Percentiles rank a stretch among this genome's conserved stretches.
phyloP scores from a whole-genome alignment of 2,113 vertebrate species.

The Boulengeromyrus knoepffleri region DNA sequence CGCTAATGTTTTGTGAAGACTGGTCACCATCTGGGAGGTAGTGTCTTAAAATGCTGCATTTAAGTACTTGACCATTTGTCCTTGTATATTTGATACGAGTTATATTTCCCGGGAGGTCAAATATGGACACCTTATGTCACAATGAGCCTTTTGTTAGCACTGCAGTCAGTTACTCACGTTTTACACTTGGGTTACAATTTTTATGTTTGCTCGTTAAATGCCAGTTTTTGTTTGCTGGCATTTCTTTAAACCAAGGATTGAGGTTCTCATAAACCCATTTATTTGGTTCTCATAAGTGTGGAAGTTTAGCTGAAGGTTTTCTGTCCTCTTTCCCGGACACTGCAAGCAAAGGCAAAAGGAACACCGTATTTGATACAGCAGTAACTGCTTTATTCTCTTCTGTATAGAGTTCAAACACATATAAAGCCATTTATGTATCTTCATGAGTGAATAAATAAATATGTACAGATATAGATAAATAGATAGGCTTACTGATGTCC shows the following conservation, averaged over 20 bases:
- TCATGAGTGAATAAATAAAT: conserved; percentile 12
- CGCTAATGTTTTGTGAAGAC: neutral
- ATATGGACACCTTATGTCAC: neutral
- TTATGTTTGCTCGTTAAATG: neutral
- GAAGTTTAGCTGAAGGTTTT: neutral
- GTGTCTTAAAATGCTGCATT: neutral
- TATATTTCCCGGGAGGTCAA: neutral
- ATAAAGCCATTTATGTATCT: conserved; percentile 10
- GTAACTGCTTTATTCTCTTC: conserved; percentile 11
- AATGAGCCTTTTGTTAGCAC: neutral
- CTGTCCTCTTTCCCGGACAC: neutral
- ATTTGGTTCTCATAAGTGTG: neutral
- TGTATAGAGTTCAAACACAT: conserved; percentile 5
- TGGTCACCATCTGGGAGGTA: neutral
- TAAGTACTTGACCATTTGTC: neutral
- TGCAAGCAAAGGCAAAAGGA: neutral
- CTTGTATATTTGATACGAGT: neutral
- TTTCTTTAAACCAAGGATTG: neutral
- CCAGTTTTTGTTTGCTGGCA: neutral
- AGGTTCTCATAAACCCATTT: neutral
- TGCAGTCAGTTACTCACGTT: neutral
- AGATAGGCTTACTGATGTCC: neutral
- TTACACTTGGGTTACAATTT: neutral
- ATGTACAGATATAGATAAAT: neutral
- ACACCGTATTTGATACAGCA: neutral